Evolutionary conservation across 2,113 vertebrate genomes (phyloP), one percentile per base, ranked within the genome.

Genomic region (Romanogobio albipinnatus): DNA sequence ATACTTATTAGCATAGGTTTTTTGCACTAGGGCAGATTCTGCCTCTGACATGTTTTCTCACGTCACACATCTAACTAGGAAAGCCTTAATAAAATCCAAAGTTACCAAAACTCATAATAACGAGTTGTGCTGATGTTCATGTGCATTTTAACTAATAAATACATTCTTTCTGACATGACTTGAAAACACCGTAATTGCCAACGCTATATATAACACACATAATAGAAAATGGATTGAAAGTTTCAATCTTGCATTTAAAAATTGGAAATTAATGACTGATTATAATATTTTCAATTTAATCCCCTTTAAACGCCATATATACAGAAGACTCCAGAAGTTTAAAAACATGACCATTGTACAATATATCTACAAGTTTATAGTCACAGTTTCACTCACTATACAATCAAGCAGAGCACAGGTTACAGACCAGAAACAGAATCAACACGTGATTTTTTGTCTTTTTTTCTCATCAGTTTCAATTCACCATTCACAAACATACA

Each of bases 361-460:
- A 86, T 73, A 62, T 95, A 95, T 94, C 88, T 95, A 94, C 93
- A 95, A 91, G 91, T 91, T 84, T 89, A 93, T 91, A 90, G 92
- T 95, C 92, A 94, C 92, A 93, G 91, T 93, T 91, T 90, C 88
- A 86, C 88, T 78, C 80, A 88, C 81, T 90, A 92, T 87, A 92
- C 64, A 88, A 78, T 80, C 58, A 43, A 81, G 86, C 85, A 76
- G 36, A 78, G 81, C 71, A 82, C 68, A 82, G 64, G 62, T 26
- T 76, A 87, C 76, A 76, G 62, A 83, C 68, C 84, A 86, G 51
- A 56, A 70, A 85, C 29, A 85, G 80, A 87, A 79, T 83, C 58
- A 81, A 87, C 4, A 47, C 26, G 3, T 24, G 2, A 11, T 14
- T 39, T 83, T 74, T 56, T 75, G 39, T 36, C 2, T 53, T 66